Evolutionary conservation across 2,113 vertebrate genomes (phyloP), one percentile per base, ranked within the genome.

Genomic region (Triplophysa rosa): DNA sequence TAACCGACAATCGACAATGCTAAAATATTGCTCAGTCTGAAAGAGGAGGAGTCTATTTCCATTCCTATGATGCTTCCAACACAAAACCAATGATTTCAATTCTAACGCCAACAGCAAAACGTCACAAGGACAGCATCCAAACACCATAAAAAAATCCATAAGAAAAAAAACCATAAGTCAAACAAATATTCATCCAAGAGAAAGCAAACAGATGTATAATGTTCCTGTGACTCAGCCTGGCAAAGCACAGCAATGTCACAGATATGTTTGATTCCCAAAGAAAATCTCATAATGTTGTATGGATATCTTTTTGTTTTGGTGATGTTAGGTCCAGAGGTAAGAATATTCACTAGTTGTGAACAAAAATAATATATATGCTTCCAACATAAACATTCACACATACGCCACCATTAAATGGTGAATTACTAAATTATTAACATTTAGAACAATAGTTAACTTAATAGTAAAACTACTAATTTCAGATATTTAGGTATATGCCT

Each of bases 41-140:
- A 84, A 89, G n/a, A n/a, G n/a, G n/a, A n/a, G 81, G 83, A 82
- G 85, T 11, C 68, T 84, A 67, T 65, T 84, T 82, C 83, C 84
- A 91, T 91, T 90, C 86, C 70, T 88, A 84, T 29, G 70, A 91
- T 84, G 87, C 84, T 89, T 89, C 49, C 77, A 87, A 87, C 83
- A 16, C 82, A 73, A 90, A 84, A 82, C 64, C 72, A 37, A 79
- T 88, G 87, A 86, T 88, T 91, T 88, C 87, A 89, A 87, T 89
- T 91, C 86, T 89, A 90, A 87, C 87, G 87, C 88, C 82, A 85
- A 89, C 88, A 88, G 88, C 85, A 83, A 85, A 83, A 67, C 79
- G 89, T 89, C 84, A 87, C 72, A 85, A 84, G 87, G 87, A 83
- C 67, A 52, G 37, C 59, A 80, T 76, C 82, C 84, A 83, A 86